Conservation (phyloP, 2,113 vertebrate species). For the Gobiocypris rarus region DNA sequence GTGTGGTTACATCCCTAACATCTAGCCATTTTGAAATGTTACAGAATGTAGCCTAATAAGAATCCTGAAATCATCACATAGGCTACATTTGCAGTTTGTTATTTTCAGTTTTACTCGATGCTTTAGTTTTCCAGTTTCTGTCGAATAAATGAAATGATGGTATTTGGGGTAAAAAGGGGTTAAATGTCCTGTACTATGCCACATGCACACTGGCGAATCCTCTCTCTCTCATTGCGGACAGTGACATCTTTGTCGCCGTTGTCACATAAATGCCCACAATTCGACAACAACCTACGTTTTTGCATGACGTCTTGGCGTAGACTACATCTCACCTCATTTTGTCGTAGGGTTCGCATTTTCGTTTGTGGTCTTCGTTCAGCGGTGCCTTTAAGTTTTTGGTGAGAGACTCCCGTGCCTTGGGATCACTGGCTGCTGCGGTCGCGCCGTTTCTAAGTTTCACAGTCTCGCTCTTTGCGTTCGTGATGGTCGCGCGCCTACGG, state of each 20-base stretch:
- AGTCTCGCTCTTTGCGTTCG: slow-evolving; percentile 34
- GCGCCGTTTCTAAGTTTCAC: slow-evolving; percentile 31
- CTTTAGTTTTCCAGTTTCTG: not conserved
- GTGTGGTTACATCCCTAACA: not conserved
- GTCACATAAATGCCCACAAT: not conserved
- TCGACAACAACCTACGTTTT: not conserved
- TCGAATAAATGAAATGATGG: not conserved
- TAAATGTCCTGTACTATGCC: not conserved
- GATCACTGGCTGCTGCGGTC: not conserved
- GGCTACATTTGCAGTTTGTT: not conserved
- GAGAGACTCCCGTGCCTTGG: slow-evolving; percentile 31
- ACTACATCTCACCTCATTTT: slow-evolving; percentile 63
- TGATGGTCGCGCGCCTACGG: slow-evolving; percentile 54
- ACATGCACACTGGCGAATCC: not conserved
- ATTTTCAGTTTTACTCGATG: not conserved
- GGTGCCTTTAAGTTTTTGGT: not conserved
- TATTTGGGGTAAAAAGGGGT: not conserved
- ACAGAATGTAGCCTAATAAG: too few relatives aligned
- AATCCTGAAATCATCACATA: not conserved
- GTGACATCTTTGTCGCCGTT: not conserved
- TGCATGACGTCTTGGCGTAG: not conserved
- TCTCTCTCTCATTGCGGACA: not conserved
- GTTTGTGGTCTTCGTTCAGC: slow-evolving; percentile 58
- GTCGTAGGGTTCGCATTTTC: slow-evolving; percentile 54
- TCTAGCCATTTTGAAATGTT: not conserved